Evolutionary conservation across 2,888 invertebrate genomes (phyloP), one percentile per base, ranked within the genome.

Genomic region (Standfussiana lucernea): DNA sequence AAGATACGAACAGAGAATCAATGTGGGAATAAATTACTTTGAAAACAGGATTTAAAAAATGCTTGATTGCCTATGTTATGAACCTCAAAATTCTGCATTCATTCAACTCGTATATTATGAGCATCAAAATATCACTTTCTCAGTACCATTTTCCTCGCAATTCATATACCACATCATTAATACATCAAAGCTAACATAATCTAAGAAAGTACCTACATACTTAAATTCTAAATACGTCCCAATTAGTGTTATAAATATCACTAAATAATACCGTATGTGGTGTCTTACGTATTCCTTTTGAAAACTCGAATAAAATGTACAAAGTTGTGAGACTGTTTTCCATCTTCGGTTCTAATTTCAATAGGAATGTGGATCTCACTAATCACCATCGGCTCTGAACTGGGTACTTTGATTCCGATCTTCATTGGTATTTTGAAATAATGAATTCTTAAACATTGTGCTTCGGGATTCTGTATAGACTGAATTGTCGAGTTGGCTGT

Each of bases 351-450:
- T 88, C 88, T 80, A 79, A 89, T 89, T 88, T 89, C 87, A 88
- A 91, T 89, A 75, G 87, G 83, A 90, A 89, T 84, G 88, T 81
- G 86, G 83, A 82, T 86, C 82, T 83, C 74, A 79, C 85, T 86
- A 86, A 89, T 90, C 85, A 84, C n/a, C n/a, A n/a, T n/a, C 72
- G 74, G 66, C 70, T 80, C 80, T 71, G 66, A 83, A 79, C 59
- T 76, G 47, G 24, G 72, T 78, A 83, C 85, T 89, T 84, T 80
- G 85, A 88, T 87, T 89, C 85, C 72, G 72, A 84, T 86, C 67
- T 86, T 79, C 81, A 85, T 75, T 83, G 76, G 79, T 75, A 83
- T 85, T 88, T 79, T 24, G 65, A 74, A 85, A 84, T 86, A 83
- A 89, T 84, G 77, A 84, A 88, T 83, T 88, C 86, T 73, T 64